Base-by-base conservation (phyloP, 2,888 invertebrate species). In the Macaria notata region DNA sequence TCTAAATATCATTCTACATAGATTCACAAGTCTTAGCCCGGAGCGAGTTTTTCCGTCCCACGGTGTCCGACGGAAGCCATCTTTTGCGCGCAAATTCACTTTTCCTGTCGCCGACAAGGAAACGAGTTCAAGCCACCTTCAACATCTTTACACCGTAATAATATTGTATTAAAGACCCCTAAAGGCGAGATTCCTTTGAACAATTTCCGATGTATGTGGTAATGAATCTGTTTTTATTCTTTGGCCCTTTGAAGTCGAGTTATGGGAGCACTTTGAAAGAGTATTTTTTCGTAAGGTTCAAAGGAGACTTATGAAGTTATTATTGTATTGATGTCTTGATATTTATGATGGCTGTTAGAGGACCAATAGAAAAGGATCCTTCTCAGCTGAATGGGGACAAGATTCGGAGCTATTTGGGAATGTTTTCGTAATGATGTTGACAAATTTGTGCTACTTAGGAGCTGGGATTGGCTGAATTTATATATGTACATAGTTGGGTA, bases 31-130 rank as follows among this genome's bases (percentile, higher is more conserved):
- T 19, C 19, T 2, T 19, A 36, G 7, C 33, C 4, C 1, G 33
- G 33, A 7, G 4, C 4, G 54, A 51, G 41, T 60, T 65, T 63
- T 61, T 62, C 56, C 59, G 55, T 54, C 48, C 31, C 48, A 4
- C 41, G 54, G 41, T 49, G 57, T 61, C 60, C 55, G 51, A 53
- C 70, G 71, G 76, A 75, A 73, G 63, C 67, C 69, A 68, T 69
- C 72, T 70, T 63, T 70, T 64, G 64, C 61, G 66, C 72, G 73
- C 78, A 81, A 84, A 83, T 83, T 83, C 81, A 79, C 75, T 83
- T 81, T 84, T 79, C 82, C 81, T 78, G 79, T 79, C 74, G 69
- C 55, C 74, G 71, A 59, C 71, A 59, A 70, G 76, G 72, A 78
- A 78, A 77, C 77, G 72, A 78, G 74, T 73, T 75, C 72, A 62